These are phyloP conservation scores for Athalia rosae DNA, from an alignment of 2,888 invertebrate species.

Conservation along the genomic window DNA sequence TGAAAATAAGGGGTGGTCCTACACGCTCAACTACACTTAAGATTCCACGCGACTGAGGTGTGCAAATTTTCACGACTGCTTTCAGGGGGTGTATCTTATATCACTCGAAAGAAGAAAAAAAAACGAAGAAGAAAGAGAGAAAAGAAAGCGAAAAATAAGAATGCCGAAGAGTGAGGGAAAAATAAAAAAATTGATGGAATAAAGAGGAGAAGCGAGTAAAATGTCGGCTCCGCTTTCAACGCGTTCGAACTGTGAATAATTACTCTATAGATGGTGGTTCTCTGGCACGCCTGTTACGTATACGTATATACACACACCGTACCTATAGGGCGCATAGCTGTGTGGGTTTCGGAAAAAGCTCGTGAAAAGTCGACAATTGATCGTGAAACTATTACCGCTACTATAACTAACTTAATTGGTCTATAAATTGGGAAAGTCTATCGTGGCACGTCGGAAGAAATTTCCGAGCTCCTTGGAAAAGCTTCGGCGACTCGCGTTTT, in stretches of 20 bases:
- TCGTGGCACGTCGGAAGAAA: conserved; percentile 28
- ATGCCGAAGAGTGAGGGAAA: conserved; percentile 45
- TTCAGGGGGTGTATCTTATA: conserved; percentile 18
- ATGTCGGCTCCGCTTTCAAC: background rate
- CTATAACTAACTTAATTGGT: conserved; percentile 36
- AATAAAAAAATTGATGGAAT: conserved; percentile 43
- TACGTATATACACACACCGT: background rate
- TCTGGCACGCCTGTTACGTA: background rate
- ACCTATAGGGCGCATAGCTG: background rate
- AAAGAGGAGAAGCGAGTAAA: conserved; percentile 40
- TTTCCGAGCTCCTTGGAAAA: conserved; percentile 4
- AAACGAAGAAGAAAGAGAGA: conserved; percentile 45
- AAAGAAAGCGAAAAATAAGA: background rate
- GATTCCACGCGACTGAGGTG: conserved; percentile 39
- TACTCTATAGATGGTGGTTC: background rate
- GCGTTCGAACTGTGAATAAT: conserved; percentile 21
- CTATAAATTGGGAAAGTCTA: conserved; percentile 40
- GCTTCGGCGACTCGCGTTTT: conserved; percentile 22
- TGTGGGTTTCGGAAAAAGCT: conserved; percentile 1
- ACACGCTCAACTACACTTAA: conserved; percentile 33
- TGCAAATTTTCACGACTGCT: conserved; percentile 33
- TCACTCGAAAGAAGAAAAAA: conserved; percentile 30
- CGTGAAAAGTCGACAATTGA: conserved; percentile 37
- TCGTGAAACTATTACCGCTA: conserved; percentile 42
- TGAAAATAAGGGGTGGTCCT: background rate